Percentiles rank a stretch among this genome's conserved stretches.
Conservation (phyloP, 2,888 invertebrate species). For the Cistogaster globosa region DNA sequence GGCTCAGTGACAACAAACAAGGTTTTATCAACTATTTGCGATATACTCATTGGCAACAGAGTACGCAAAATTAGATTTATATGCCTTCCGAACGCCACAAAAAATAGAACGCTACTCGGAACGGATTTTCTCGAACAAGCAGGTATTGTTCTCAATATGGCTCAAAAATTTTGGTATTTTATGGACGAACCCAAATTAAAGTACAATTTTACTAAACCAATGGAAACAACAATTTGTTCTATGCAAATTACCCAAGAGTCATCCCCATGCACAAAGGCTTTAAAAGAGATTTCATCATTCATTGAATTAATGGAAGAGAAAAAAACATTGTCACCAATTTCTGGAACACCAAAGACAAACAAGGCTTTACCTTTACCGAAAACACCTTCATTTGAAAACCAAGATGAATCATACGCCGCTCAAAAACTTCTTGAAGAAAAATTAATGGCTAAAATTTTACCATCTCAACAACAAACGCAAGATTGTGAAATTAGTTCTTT, state of each 20-base stretch:
- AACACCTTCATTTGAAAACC: too few species aligned
- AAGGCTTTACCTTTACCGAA: too few species aligned
- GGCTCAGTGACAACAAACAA: conserved; percentile 10
- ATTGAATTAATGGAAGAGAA: too few species aligned
- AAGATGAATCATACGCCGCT: too few species aligned
- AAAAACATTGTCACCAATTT: too few species aligned
- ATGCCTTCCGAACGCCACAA: too few species aligned
- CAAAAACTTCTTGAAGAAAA: too few species aligned
- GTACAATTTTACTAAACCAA: conserved; percentile 4
- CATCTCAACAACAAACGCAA: neutral
- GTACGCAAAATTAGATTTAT: neutral
- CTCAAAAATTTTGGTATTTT: conserved; percentile 41
- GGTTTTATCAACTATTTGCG: conserved; percentile 16
- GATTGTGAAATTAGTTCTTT: too few species aligned
- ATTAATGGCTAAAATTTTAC: too few species aligned
- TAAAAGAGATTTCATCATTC: too few species aligned
- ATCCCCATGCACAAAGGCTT: conserved; percentile 16
- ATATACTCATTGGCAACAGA: conserved; percentile 22
- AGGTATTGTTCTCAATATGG: conserved; percentile 45
- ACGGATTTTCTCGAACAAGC: conserved; percentile 47
- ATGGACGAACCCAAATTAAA: conserved; percentile 52
- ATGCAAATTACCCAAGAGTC: conserved; percentile 29
- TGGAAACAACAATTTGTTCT: neutral
- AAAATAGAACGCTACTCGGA: conserved; percentile 31
- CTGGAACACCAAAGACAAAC: too few species aligned